Base-by-base conservation (phyloP, 1,140 invertebrate genomes). In the Pseudomyrmex flavicornis region DNA sequence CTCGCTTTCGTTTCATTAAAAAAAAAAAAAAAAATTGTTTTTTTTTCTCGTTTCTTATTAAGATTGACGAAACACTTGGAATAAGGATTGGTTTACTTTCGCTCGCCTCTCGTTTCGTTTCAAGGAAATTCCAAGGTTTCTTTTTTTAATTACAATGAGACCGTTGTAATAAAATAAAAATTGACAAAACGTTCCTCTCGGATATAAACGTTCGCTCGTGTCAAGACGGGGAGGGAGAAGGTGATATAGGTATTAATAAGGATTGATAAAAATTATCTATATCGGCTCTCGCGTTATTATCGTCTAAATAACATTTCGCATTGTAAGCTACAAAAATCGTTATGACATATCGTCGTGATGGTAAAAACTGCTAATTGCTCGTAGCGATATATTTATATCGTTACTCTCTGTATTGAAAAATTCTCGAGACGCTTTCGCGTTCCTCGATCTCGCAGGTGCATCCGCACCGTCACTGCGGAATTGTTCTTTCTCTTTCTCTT, bases 371-470 rank as follows among this genome's bases (percentile, higher is more conserved):
- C 35, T 35, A 35, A 35, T 35, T 35, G 35, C 0, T 35, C 35
- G 35, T 35, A 35, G 5, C 35, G 35, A 35, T 35, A 35, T 35
- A 35, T 35, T 35, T 35, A 1, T 35, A 7, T 35, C 5, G 35
- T 35, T 35, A 35, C 35, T 35, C 5, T 35, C 35, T 35, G 35
- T 35, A 35, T 35, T 35, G 35, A 35, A 35, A 3, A 35, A 35
- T 35, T 35, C 35, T 35, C 35, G 35, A 35, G 35, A 35, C 35
- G 35, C 35, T 35, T 35, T 35, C 26, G 48, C 61, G 22, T 44
- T 54, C 74, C 54, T 12, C 61, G 74, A 76, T 76, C 35, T 35
- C n/a, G 26, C 74, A 68, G 62, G 26, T 77, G 62, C 48, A 68
- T 68, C 26, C 13, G 9, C 10, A 9, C 44, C 48, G 8, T 70